Evolutionary conservation across 2,888 invertebrate species (phyloP), one percentile per base, ranked within the genome.

Genomic region (Nesidiocoris tenuis): DNA sequence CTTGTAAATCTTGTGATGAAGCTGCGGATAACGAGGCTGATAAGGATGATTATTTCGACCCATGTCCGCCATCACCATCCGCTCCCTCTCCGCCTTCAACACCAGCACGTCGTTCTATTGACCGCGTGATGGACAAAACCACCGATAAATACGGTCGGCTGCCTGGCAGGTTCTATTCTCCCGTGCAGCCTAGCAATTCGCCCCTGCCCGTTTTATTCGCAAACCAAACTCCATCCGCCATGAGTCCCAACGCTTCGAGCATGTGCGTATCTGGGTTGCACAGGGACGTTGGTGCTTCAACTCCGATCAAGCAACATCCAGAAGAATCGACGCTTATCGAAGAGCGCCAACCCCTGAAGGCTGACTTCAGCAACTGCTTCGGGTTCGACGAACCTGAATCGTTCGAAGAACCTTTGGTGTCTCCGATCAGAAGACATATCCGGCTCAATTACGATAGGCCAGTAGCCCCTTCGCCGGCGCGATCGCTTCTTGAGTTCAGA

Each of bases 361-460:
- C 65, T 12, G 39, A 78, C 25, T 17, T 74, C 1, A 24, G 25
- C 54, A 77, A 79, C 17, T 78, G 75, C 74, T 79, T 79, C 76
- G 79, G 79, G 39, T 79, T 80, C 59, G 78, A 78, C 61, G 78
- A 75, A 39, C 74, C 72, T 59, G 75, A 77, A 66, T 56, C 57
- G 3, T 19, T 78, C 19, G 79, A 79, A 23, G 78, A 79, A 64
- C 79, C 77, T 1, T 54, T 79, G 16, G 64, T 79, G 16, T 79
- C 79, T 17, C 79, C 78, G 12, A 79, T 79, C n/a, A 79, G 79
- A 75, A 59, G 25, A 12, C 16, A 17, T 2, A 2, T 39, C 3
- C 39, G 21, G 19, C 17, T 63, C 17, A 18, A n/a, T n/a, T 19
- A 59, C 19, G 39, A 55, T 0, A 25, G 24, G 2, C 63, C 72